Evolutionary conservation across 2,113 vertebrate genomes (phyloP).

Genomic region (Haplotaxodon microlepis): DNA sequence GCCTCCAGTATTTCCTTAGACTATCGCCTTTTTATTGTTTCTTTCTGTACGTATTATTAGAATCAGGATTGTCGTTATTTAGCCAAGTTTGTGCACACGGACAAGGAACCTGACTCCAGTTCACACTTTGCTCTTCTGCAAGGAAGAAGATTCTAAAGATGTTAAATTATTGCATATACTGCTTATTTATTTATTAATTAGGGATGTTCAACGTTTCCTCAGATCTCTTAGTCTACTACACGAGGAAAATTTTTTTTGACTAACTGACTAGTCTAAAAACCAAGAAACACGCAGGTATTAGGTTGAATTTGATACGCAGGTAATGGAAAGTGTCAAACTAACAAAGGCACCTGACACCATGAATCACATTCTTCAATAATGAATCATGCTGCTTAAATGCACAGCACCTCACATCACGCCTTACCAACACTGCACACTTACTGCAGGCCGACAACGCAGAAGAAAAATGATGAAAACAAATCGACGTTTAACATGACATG

Average conservation of each 20-base stretch:
- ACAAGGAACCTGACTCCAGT: neutral
- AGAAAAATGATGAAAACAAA: neutral
- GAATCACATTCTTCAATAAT: neutral
- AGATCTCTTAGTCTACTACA: neutral
- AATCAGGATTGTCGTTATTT: neutral
- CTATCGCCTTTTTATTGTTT: neutral
- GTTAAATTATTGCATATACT: neutral
- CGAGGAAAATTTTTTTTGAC: rapidly evolving
- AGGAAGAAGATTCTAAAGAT: neutral
- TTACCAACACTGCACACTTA: neutral
- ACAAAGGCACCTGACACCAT: neutral
- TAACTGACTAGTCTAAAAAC: neutral
- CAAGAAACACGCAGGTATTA: neutral
- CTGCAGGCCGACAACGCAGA: neutral
- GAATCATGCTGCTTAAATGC: neutral
- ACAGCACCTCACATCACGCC: neutral
- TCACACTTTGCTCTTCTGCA: neutral
- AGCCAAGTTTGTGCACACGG: neutral
- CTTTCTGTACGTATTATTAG: neutral
- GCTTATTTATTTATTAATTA: neutral
- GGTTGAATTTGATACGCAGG: neutral
- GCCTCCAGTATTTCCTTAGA: neutral
- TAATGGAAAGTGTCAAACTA: neutral
- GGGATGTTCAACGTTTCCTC: neutral
- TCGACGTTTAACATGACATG: neutral